These are phyloP conservation scores for Holotrichia oblita DNA, from an alignment of 1,140 invertebrate species.

Conservation along the genomic window DNA sequence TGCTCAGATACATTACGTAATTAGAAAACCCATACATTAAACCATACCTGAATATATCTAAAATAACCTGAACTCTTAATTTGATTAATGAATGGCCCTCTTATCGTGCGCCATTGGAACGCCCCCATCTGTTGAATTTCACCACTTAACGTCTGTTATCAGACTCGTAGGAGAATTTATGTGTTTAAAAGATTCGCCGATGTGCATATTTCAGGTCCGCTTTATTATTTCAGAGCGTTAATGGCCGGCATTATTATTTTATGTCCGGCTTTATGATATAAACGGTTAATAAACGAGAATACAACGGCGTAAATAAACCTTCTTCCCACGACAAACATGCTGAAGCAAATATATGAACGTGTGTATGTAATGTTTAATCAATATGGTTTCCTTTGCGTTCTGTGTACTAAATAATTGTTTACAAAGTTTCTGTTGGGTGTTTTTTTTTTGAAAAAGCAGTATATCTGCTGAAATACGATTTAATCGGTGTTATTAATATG, in stretches of 20 bases:
- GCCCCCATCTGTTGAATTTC: slow-evolving; percentile 31
- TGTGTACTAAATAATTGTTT: too few relatives aligned
- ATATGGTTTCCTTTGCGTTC: neutral
- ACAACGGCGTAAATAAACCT: slow-evolving; percentile 3
- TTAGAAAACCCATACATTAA: too few relatives aligned
- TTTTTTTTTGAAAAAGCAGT: too few relatives aligned
- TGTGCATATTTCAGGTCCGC: slow-evolving; percentile 29
- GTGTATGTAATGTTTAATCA: neutral
- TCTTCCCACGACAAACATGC: slow-evolving; percentile 14
- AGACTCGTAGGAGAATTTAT: slow-evolving; percentile 27
- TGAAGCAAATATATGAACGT: neutral
- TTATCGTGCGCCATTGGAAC: neutral
- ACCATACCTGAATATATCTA: neutral
- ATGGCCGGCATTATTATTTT: slow-evolving; percentile 31
- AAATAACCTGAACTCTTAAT: slow-evolving; percentile 17
- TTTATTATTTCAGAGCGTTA: slow-evolving; percentile 28
- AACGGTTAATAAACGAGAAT: slow-evolving; percentile 27
- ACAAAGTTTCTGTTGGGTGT: too few relatives aligned
- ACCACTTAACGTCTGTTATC: slow-evolving; percentile 25
- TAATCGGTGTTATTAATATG: too few relatives aligned
- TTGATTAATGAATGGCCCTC: slow-evolving; percentile 24
- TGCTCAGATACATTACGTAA: too few relatives aligned
- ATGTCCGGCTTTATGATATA: slow-evolving; percentile 8
- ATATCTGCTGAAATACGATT: too few relatives aligned
- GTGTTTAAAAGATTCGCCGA: slow-evolving; percentile 28